These are phyloP conservation scores for Spatula versicolor DNA, from an alignment of 2,797 vertebrate genomes.

Conservation along the genomic window DNA sequence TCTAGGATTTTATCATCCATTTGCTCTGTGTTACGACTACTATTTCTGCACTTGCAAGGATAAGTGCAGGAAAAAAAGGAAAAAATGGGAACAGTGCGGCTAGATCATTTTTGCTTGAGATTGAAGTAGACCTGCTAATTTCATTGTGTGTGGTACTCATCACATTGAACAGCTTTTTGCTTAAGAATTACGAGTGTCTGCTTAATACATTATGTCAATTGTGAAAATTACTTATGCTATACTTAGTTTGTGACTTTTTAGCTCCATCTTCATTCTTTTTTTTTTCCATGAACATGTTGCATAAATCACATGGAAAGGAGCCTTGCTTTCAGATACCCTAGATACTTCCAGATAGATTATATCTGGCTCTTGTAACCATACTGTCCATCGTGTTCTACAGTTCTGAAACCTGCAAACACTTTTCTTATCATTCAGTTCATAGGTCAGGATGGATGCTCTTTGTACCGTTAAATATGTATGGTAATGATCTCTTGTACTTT, in stretches of 20 bases:
- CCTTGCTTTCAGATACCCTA: not conserved
- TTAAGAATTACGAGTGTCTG: not conserved
- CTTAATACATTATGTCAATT: not conserved
- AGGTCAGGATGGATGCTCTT: not conserved
- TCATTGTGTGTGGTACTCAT: not conserved
- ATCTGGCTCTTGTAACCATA: not conserved
- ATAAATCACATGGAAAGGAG: not conserved
- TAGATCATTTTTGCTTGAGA: not conserved
- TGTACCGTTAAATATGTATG: accelerated
- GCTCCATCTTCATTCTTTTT: not conserved
- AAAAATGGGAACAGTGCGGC: not conserved
- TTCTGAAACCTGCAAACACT: not conserved
- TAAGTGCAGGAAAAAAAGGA: not conserved
- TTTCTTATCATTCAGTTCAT: not conserved
- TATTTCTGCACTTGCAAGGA: not conserved
- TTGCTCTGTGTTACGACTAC: not conserved
- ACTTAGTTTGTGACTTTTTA: not conserved
- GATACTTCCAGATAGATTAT: not conserved
- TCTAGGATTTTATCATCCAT: not conserved
- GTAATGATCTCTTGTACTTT: not conserved
- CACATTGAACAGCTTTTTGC: not conserved
- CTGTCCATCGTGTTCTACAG: not conserved
- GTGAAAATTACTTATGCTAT: not conserved
- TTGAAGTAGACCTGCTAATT: not conserved
- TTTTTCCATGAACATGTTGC: not conserved